Evolutionary conservation across 2,797 vertebrate genomes (phyloP).

Genomic region (Monodelphis domestica): DNA sequence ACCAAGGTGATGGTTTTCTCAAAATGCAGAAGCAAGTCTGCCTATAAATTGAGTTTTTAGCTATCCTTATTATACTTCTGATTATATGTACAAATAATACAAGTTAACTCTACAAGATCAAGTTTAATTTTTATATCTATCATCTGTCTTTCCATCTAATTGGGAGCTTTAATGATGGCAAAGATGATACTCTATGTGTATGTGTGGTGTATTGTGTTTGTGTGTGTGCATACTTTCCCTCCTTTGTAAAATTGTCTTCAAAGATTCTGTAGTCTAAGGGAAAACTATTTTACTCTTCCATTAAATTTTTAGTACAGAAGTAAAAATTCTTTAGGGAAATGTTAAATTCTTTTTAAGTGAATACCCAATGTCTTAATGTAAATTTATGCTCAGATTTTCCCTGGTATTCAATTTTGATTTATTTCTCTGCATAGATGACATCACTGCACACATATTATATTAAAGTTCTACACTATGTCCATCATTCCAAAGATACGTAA

Average conservation of each 20-base stretch:
- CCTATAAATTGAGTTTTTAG: neutral
- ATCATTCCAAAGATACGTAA: conserved; percentile 4
- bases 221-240: conserved; percentile 5
- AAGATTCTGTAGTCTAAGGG: conserved; percentile 23
- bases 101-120: too few species aligned
- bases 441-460: neutral
- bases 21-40: neutral
- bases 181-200: neutral
- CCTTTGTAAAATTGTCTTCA: conserved; percentile 1
- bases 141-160: too few species aligned
- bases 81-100: neutral
- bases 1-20: neutral
- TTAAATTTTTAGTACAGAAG: neutral
- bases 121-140: too few species aligned
- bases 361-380: neutral
- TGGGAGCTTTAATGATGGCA: conserved; percentile 30
- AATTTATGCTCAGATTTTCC: conserved; percentile 23
- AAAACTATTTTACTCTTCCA: conserved; percentile 32
- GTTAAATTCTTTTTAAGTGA: conserved; percentile 3
- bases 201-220: neutral
- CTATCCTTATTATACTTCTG: neutral
- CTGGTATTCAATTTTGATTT: conserved; percentile 54
- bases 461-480: conserved; percentile 24
- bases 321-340: conserved; percentile 30
- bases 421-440: conserved; percentile 27